Conservation (phyloP, 2,888 invertebrate genomes). For the Tachina grossa region DNA sequence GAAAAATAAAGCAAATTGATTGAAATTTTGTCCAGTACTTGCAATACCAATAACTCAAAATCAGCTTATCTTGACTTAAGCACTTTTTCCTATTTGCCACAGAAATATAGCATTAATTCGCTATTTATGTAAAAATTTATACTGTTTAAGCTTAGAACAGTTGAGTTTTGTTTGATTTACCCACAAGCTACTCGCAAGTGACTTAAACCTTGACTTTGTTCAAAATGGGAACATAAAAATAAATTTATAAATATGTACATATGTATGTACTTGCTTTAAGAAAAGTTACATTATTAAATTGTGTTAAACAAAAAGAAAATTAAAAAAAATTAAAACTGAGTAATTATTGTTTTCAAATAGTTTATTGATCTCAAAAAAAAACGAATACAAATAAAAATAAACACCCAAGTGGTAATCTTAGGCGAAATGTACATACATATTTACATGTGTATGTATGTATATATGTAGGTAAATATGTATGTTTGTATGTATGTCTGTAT, state of each 20-base stretch:
- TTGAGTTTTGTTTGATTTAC: too few relatives aligned
- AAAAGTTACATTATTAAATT: slow-evolving; percentile 15
- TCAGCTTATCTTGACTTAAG: too few relatives aligned
- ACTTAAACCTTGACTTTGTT: too few relatives aligned
- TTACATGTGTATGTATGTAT: background rate
- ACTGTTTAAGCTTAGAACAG: too few relatives aligned
- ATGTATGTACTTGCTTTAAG: background rate
- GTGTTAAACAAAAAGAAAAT: slow-evolving; percentile 26
- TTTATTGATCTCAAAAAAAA: slow-evolving; percentile 65
- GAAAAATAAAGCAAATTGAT: too few relatives aligned
- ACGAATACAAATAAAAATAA: slow-evolving; percentile 9
- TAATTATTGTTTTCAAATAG: slow-evolving; percentile 63
- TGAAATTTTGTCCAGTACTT: too few relatives aligned
- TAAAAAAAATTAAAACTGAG: slow-evolving; percentile 44
- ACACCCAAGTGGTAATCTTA: slow-evolving; percentile 9
- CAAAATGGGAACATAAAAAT: background rate
- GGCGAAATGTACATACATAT: slow-evolving; percentile 8
- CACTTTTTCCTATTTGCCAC: too few relatives aligned
- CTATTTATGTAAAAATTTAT: too few relatives aligned
- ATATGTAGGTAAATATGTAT: background rate
- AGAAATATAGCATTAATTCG: too few relatives aligned
- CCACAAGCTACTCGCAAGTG: too few relatives aligned
- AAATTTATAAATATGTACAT: background rate
- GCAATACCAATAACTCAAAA: too few relatives aligned
- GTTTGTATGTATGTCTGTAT: background rate